phyloP scores from a whole-genome alignment of 2,113 vertebrate species.

The Oceanites oceanicus region DNA sequence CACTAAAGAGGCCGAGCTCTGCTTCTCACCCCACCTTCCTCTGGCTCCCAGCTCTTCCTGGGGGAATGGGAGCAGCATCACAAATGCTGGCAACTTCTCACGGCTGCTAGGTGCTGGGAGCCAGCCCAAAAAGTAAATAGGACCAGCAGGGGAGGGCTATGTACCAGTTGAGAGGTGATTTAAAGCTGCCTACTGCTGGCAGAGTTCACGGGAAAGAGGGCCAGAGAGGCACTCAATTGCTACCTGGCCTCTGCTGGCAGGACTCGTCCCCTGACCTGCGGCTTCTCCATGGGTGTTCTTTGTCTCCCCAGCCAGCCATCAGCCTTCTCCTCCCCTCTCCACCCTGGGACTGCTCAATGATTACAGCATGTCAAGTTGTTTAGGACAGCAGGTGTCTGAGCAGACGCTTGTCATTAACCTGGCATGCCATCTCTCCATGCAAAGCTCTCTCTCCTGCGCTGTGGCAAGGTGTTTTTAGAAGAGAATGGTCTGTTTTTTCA shows the following conservation, averaged over 20 bases:
- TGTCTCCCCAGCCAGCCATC: not conserved
- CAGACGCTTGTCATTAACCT: not conserved
- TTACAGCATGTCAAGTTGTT: not conserved
- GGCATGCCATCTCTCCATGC: not conserved
- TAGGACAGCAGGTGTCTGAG: not conserved
- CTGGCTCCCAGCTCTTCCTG: not conserved
- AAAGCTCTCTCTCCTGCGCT: not conserved
- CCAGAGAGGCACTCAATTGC: not conserved
- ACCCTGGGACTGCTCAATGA: not conserved
- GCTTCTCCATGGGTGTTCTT: rapidly evolving
- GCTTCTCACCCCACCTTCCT: not conserved
- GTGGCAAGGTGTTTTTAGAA: not conserved
- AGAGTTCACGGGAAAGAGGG: not conserved
- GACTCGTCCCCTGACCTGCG: rapidly evolving
- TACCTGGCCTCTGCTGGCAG: not conserved
- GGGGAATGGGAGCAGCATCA: not conserved
- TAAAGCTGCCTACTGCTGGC: not conserved
- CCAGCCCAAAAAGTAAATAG: not conserved
- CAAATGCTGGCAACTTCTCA: not conserved
- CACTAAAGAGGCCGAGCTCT: not conserved
- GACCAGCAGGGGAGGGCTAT: not conserved
- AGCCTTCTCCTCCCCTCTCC: not conserved
- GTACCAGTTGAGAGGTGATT: not conserved
- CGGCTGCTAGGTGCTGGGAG: not conserved
- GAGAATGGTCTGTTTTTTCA: not conserved